Evolutionary conservation across 2,113 vertebrate species (phyloP).

Genomic region (crab-eating macaque (Macaca fascicularis)): T2T-MFA8v1.1 NC_088375.1:66723501-66724000

Average conservation of each 20-base stretch:
- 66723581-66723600: fast-evolving
- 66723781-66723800: neutral
- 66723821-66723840: neutral
- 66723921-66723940: constrained; percentile 37
- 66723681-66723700: neutral
- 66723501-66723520: neutral
- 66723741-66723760: neutral
- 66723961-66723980: constrained; percentile 41
- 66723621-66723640: neutral
- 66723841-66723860: neutral
- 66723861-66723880: neutral
- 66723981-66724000: constrained; percentile 55
- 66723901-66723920: neutral
- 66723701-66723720: neutral
- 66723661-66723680: neutral
- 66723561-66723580: neutral
- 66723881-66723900: neutral
- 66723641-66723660: neutral
- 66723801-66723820: neutral
- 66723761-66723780: neutral
- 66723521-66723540: neutral
- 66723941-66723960: constrained; percentile 64
- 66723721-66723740: neutral
- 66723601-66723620: neutral
- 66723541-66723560: neutral